Base-by-base conservation (phyloP, 2,113 vertebrate genomes). In the Dinomys branickii region DNA sequence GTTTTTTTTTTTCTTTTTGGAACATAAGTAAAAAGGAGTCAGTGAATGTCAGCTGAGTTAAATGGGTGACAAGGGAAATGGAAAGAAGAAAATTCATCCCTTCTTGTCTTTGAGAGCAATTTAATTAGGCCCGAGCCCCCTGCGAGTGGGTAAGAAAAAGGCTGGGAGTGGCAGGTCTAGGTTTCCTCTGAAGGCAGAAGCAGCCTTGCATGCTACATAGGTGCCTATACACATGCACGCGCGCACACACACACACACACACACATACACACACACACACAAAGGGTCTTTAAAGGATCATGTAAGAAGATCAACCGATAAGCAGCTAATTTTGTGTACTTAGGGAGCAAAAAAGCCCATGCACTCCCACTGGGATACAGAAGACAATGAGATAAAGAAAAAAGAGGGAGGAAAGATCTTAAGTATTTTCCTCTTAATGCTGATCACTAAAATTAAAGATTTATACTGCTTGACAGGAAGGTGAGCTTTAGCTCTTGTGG, bases 251-350 rank as follows among this genome's bases (percentile, higher is more conserved):
- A 98, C 98, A 98, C 94, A 98, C 97, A 98, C 98, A 98, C 98
- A 98, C 94, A 98, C 97, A 98, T 98, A 98, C 98, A 98, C 94
- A 98, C 97, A 98, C 94, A 98, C 97, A 98, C 98, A 98, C 98
- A 98, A 98, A 99, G 98, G 99, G 99, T 99, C 99, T 99, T 99
- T 99, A 99, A 99, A 99, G 99, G 99, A 99, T 99, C 99, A 99
- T 99, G 99, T 99, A 99, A 98, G 96, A 99, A 99, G 99, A 99
- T 99, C 99, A 99, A 99, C 99, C 98, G 99, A 99, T 99, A 99
- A 99, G 99, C 99, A 99, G 99, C 98, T 99, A 99, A 99, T 99
- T 99, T 99, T 99, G 99, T 99, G 99, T 99, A 99, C 99, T 99
- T 99, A 99, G 98, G 98, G 99, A 99, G 99, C 98, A 99, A 99